phyloP scores from a whole-genome alignment of 2,797 vertebrate genomes.

The Mus spretus region DNA sequence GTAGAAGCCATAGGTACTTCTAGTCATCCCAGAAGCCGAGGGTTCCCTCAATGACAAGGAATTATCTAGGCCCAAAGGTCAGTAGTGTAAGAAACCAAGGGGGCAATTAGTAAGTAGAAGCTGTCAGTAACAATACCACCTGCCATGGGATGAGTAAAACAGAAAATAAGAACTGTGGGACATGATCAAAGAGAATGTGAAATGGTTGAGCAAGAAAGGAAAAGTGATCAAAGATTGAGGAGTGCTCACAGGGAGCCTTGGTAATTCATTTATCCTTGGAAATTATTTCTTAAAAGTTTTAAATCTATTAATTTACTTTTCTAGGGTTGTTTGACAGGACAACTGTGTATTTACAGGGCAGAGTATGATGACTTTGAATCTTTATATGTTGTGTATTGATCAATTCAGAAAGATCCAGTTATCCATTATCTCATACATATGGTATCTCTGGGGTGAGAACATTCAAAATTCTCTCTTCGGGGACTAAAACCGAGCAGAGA shows the following conservation, averaged over 20 bases:
- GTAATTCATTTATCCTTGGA: conserved; percentile 42
- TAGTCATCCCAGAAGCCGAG: neutral
- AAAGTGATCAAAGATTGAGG: neutral
- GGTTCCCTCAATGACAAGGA: neutral
- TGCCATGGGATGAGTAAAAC: neutral
- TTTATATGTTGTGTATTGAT: neutral
- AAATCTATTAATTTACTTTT: neutral
- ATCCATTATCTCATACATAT: neutral
- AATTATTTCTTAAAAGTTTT: conserved; percentile 21
- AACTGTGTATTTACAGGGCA: neutral
- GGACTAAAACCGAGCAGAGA: neutral
- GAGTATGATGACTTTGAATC: neutral
- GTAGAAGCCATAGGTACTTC: neutral
- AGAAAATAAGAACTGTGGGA: neutral
- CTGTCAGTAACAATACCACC: neutral
- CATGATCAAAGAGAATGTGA: neutral
- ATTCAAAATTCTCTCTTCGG: neutral
- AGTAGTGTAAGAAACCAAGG: neutral
- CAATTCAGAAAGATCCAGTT: neutral
- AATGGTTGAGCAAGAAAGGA: neutral
- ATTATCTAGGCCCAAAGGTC: neutral
- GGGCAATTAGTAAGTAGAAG: neutral
- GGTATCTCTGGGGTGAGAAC: neutral
- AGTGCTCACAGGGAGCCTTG: neutral
- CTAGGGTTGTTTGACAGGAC: neutral